Conservation (phyloP, 2,797 vertebrate species). For the Micropoecilia bifurca region DNA sequence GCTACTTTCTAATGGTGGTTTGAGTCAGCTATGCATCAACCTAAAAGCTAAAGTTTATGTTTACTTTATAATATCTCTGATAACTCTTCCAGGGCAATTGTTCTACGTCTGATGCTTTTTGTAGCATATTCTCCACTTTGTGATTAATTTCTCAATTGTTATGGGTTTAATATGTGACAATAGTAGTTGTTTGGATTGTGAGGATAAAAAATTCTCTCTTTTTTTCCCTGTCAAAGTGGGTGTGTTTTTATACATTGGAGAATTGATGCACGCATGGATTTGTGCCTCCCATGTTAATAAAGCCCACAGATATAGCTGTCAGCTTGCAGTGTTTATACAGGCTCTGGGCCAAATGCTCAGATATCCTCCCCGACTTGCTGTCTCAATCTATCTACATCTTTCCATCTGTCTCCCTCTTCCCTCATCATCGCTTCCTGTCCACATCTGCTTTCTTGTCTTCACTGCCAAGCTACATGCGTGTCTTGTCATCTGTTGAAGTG, state of each 20-base stretch:
- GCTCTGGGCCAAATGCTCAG: constrained; percentile 72
- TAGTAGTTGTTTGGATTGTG: constrained; percentile 43
- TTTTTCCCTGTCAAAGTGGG: constrained; percentile 15
- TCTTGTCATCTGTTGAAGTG: constrained; percentile 53
- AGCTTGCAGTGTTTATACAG: constrained; percentile 76
- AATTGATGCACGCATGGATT: constrained; percentile 33
- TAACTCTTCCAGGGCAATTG: neutral
- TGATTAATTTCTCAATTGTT: neutral
- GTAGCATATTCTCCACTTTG: neutral
- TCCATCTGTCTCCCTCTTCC: constrained; percentile 64
- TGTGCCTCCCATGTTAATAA: constrained; percentile 76
- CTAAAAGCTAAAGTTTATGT: neutral
- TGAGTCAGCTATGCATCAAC: neutral
- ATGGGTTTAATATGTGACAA: neutral
- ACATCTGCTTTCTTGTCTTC: constrained; percentile 46
- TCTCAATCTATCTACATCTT: constrained; percentile 70
- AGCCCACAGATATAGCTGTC: constrained; percentile 78
- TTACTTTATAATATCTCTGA: neutral
- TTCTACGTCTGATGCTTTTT: neutral
- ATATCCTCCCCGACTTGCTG: constrained; percentile 69
- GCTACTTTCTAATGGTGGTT: neutral
- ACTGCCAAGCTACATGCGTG: constrained; percentile 39
- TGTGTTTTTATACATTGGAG: constrained; percentile 21
- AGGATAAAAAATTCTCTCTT: constrained; percentile 27
- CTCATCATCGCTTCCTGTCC: constrained; percentile 43